Evolutionary conservation across 2,797 vertebrate species (phyloP), one percentile per base, ranked within the genome.

Genomic region (Alfaro cultratus): DNA sequence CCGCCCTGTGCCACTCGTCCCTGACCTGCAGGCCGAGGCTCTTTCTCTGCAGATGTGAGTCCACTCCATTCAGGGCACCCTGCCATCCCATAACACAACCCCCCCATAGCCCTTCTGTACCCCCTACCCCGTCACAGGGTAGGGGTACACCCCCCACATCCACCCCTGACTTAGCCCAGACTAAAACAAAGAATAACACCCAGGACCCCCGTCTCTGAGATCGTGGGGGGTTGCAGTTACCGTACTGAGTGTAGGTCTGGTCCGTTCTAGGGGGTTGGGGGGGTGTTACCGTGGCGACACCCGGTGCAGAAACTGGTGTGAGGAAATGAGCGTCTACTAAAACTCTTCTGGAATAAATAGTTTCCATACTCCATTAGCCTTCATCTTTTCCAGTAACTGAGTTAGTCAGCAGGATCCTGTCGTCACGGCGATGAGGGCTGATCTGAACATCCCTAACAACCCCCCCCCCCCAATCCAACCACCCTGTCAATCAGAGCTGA

Each of bases 311-410:
- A 93, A 90, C 92, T 91, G 89, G 83, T 84, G 78, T 46, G 60
- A 84, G 86, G 85, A 84, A 39, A 93, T 95, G 94, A 96, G 94
- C 81, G 18, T 95, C 97, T 95, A 96, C 97, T 97, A 97, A 96
- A 96, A 96, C 95, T 96, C 96, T 96, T 96, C 96, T 96, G 95
- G 97, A 97, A 97, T 97, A 95, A 97, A 97, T 97, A 96, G 97
- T 98, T 96, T 97, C 94, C 96, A 97, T 96, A 96, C 94, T 94
- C 96, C 97, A 98, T 99, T 98, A 98, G 97, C 96, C 96, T 93
- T 97, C 96, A 96, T 97, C 96, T 97, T 95, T 64, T 45, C 8
- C 94, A 95, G 96, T 98, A 98, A 98, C 97, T 98, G 97, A 98
- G 97, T 98, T 98, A 98, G 97, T 97, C 97, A 98, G 96, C 97